A percentile compares a stretch with the other conserved stretches of the same genome.
phyloP scores from a whole-genome alignment of 2,888 invertebrate species.

The Cosmia trapezina region DNA sequence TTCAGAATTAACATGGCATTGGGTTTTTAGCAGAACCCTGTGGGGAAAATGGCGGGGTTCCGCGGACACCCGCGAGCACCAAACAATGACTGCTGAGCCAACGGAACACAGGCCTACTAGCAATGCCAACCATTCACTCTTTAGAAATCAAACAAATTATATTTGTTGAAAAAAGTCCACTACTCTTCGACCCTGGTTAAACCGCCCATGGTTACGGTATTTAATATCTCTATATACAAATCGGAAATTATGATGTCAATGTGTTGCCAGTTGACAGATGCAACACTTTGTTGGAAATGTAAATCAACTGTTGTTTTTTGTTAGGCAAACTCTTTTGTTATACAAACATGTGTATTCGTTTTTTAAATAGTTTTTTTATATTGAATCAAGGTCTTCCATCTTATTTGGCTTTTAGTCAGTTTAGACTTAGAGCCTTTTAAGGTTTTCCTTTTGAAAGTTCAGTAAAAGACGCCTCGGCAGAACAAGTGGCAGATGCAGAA shows the following conservation, averaged over 20 bases:
- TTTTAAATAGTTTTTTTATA: not conserved
- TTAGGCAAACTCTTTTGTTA: constrained; percentile 31
- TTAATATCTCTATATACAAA: constrained; percentile 60
- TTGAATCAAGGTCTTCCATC: too few species aligned
- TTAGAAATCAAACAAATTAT: constrained; percentile 90
- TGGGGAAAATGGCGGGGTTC: constrained; percentile 87
- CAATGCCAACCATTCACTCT: constrained; percentile 81
- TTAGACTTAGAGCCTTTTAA: not conserved
- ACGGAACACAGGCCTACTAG: constrained; percentile 78
- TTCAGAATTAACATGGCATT: constrained; percentile 82
- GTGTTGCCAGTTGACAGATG: constrained; percentile 57
- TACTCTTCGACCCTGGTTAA: constrained; percentile 75
- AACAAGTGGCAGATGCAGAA: not conserved
- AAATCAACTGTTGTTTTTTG: constrained; percentile 45
- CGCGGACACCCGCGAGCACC: constrained; percentile 85
- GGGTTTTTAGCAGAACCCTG: constrained; percentile 88
- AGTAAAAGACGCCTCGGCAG: not conserved
- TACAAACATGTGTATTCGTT: constrained; percentile 33
- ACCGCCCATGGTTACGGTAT: constrained; percentile 66
- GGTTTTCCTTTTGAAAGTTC: not conserved
- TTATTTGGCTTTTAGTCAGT: not conserved
- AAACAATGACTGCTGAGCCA: constrained; percentile 80
- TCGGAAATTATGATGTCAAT: constrained; percentile 60
- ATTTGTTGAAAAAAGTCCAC: constrained; percentile 85
- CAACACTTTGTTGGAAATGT: constrained; percentile 37